These are phyloP conservation scores for Poecilia velifera DNA, from an alignment of 2,797 vertebrate genomes.

Conservation along the genomic window DNA sequence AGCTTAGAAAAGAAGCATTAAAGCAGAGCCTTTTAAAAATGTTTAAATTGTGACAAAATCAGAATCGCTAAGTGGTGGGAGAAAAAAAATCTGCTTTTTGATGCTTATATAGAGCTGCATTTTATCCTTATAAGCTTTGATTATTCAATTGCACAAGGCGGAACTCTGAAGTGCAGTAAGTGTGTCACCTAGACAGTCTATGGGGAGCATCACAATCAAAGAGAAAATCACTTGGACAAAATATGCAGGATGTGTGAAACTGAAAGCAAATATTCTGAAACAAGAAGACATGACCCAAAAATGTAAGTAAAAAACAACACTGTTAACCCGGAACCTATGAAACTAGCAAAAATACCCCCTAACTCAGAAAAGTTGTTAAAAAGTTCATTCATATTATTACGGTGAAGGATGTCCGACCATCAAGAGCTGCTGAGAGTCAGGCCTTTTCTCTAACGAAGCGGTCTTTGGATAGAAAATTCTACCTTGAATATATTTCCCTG, in stretches of 20 bases:
- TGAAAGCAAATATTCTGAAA: background rate
- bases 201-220: background rate
- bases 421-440: background rate
- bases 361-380: background rate
- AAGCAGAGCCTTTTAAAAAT: slow-evolving; percentile 1
- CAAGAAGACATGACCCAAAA: background rate
- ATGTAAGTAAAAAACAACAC: background rate
- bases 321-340: background rate
- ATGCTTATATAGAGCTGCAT: background rate
- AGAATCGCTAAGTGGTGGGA: background rate
- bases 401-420: background rate
- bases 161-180: background rate
- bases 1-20: background rate
- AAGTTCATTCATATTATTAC: background rate
- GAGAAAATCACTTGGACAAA: background rate
- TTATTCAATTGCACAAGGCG: background rate
- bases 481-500: background rate
- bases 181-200: background rate
- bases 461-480: background rate
- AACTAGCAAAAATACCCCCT: background rate
- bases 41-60: background rate
- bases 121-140: background rate
- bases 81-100: background rate
- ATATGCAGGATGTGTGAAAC: background rate
- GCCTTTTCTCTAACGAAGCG: background rate